Evolutionary conservation across 2,797 vertebrate genomes (phyloP).

Genomic region (Macropus fuliginosus): DNA sequence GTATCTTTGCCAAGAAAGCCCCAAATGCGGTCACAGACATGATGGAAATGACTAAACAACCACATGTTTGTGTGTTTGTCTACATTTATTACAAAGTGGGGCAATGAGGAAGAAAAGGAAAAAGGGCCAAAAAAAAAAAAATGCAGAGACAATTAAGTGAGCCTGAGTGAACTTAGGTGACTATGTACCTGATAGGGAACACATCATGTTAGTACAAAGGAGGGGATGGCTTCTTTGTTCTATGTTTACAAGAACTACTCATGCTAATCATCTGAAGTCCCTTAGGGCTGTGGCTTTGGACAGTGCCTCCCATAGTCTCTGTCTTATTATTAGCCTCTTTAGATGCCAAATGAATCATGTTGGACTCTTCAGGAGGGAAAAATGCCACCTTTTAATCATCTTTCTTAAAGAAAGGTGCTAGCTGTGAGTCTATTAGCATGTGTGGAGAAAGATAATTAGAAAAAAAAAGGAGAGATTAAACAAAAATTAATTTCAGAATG

Average conservation of each 20-base stretch:
- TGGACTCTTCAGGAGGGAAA: slow-evolving; percentile 61
- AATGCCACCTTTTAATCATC: slow-evolving; percentile 76
- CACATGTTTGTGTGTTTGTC: background rate
- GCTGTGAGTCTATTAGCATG: slow-evolving; percentile 75
- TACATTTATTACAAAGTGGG: background rate
- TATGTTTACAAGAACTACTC: slow-evolving; percentile 28
- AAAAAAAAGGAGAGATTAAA: slow-evolving; percentile 80
- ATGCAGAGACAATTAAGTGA: background rate
- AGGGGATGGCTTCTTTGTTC: slow-evolving; percentile 34
- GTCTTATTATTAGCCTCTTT: slow-evolving; percentile 42
- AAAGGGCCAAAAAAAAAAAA: background rate
- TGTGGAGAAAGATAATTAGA: slow-evolving; percentile 78
- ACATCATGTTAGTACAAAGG: background rate
- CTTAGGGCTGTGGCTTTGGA: slow-evolving; percentile 21
- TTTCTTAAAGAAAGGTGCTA: slow-evolving; percentile 73
- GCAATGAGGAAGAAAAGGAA: slow-evolving; percentile 16
- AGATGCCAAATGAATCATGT: slow-evolving; percentile 27
- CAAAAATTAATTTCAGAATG: slow-evolving; percentile 77
- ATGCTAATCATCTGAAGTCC: slow-evolving; percentile 32
- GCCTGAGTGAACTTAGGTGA: background rate
- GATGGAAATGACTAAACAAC: background rate
- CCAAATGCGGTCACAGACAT: background rate
- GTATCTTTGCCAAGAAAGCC: background rate
- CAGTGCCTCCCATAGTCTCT: slow-evolving; percentile 28
- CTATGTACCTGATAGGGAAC: background rate